Evolutionary conservation across 2,113 vertebrate genomes (phyloP).

Genomic region (Sciurus niger): DNA sequence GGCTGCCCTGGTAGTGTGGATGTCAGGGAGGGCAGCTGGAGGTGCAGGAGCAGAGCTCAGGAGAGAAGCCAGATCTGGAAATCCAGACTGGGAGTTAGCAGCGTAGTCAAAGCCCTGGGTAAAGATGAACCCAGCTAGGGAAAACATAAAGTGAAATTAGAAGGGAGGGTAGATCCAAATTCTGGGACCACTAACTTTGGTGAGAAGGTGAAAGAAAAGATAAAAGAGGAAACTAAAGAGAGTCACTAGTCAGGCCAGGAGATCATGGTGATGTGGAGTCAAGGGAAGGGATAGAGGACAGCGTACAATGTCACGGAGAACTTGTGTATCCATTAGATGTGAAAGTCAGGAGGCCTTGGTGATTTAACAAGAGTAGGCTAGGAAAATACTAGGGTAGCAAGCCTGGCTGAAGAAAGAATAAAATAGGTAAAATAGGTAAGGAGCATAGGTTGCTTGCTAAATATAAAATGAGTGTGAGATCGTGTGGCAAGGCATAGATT

Average conservation of each 20-base stretch:
- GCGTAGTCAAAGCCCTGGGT: not conserved
- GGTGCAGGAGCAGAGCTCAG: not conserved
- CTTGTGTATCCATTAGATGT: not conserved
- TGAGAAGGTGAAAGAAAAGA: not conserved
- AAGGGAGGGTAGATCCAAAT: not conserved
- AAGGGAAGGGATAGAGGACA: not conserved
- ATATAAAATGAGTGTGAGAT: not conserved
- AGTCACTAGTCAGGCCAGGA: not conserved
- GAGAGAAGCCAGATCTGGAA: not conserved
- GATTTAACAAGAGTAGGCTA: not conserved
- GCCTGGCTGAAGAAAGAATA: not conserved
- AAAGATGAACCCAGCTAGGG: not conserved
- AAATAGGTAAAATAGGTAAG: constrained; percentile 20
- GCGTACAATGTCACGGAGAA: not conserved
- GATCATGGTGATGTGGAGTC: not conserved
- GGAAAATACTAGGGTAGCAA: not conserved
- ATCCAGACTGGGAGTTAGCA: not conserved
- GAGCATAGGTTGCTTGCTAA: not conserved
- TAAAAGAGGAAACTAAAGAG: not conserved
- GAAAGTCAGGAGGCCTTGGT: not conserved
- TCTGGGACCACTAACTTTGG: not conserved
- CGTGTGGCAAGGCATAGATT: not conserved
- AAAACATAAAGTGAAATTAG: not conserved
- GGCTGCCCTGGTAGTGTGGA: not conserved
- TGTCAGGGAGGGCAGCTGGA: not conserved